A percentile compares a stretch with the other conserved stretches of the same genome.
phyloP scores from a whole-genome alignment of 2,797 vertebrate genomes.

The Typhlichthys eigenmanni region DNA sequence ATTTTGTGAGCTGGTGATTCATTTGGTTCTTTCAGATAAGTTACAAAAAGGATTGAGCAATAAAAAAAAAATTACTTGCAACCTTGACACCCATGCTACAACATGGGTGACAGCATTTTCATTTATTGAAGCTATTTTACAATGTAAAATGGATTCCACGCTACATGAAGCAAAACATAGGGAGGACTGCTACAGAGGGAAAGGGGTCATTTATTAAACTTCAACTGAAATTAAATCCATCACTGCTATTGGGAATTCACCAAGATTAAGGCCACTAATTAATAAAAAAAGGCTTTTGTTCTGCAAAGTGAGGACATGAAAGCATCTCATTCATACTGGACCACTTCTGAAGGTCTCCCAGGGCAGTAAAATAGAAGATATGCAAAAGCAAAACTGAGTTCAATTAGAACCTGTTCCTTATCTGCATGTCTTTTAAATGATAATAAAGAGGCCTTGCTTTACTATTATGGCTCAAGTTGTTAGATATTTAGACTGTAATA shows the following conservation, averaged over 20 bases:
- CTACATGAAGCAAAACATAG: constrained; percentile 12
- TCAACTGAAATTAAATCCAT: constrained; percentile 72
- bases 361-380: constrained; percentile 69
- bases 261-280: constrained; percentile 75
- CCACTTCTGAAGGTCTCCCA: constrained; percentile 66
- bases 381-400: constrained; percentile 56
- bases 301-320: constrained; percentile 62
- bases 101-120: not conserved
- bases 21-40: constrained; percentile 2
- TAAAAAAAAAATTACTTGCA: not conserved
- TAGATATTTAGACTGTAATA: constrained; percentile 36
- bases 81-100: constrained; percentile 17
- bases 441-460: constrained; percentile 52
- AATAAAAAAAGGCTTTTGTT: constrained; percentile 79
- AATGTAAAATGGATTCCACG: constrained; percentile 20
- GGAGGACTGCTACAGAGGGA: constrained; percentile 53
- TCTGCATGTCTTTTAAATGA: constrained; percentile 60
- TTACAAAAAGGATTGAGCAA: not conserved
- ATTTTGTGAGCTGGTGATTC: not conserved
- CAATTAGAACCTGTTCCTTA: constrained; percentile 69
- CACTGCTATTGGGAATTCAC: constrained; percentile 70
- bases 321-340: constrained; percentile 70
- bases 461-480: no score
- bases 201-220: constrained; percentile 77
- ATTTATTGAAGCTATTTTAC: constrained; percentile 12